Base-by-base conservation (phyloP, 2,113 vertebrate species). In the Anhinga anhinga region DNA sequence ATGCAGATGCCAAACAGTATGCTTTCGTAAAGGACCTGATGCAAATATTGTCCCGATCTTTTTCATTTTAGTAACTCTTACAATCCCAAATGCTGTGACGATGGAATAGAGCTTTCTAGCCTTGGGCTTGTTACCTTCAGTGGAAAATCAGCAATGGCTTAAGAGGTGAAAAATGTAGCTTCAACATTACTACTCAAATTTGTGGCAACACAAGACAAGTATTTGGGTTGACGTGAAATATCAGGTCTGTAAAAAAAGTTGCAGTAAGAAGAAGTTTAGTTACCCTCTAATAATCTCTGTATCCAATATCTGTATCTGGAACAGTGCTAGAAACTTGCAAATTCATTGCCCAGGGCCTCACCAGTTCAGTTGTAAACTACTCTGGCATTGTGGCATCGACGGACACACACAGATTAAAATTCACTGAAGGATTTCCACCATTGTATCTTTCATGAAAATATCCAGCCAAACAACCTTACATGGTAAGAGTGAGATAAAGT, bases 121-220 rank as follows among this genome's bases (percentile, higher is more conserved):
- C 20, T 55, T 78, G 38, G 34, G 5, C 11, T 93, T 89, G 44
- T 42, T 82, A 61, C 20, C 23, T 74, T 63, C 52, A 1, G 0
- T 40, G 34, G 36, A 72, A 91, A 95, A 82, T 30, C 0, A 87
- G 6, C 29, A 66, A 53, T 38, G 45, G 11, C 3, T 50, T 59
- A 62, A 65, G 52, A 85, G 38, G 17, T 49, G 10, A 85, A 72
- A 91, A 69, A 38, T 7, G 5, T 4, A 72, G 26, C 25, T 76
- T 71, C 11, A 26, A 27, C 47, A 49, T 49, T 40, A 61, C 10
- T 45, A 26, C 19, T 82, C 71, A 61, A 79, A 87, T 76, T 52
- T 55, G n/a, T 56, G 56, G 18, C 29, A 55, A 74, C 38, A 49
- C 0, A 0, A 88, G 29, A 63, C 18, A 25, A 55, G n/a, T 10